Evolutionary conservation across 2,113 vertebrate species (phyloP).

Genomic region (Leiothrix lutea): DNA sequence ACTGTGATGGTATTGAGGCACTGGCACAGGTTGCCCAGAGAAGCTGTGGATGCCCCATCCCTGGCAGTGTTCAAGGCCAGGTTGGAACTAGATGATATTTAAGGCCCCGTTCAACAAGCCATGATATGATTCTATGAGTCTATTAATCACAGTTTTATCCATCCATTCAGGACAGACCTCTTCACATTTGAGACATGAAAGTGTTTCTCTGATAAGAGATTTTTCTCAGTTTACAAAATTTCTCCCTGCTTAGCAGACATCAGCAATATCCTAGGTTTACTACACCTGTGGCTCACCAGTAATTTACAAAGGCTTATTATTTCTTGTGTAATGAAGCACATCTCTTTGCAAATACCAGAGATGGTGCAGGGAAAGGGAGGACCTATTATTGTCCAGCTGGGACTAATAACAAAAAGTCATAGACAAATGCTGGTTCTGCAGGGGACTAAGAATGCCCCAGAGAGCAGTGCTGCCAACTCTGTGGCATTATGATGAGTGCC

Average conservation of each 20-base stretch:
- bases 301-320: constrained; percentile 30
- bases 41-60: neutral
- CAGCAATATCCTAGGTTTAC: neutral
- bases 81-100: neutral
- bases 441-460: neutral
- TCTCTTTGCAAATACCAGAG: neutral
- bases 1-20: neutral
- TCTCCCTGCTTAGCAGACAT: neutral
- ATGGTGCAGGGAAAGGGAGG: neutral
- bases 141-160: neutral
- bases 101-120: neutral
- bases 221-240: neutral
- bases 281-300: neutral
- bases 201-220: neutral
- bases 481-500: neutral
- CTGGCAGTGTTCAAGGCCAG: neutral
- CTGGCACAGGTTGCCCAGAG: neutral
- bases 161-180: neutral
- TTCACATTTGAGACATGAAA: neutral
- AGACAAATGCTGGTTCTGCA: neutral
- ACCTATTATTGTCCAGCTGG: neutral
- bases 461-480: neutral
- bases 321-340: neutral
- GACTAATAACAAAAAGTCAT: neutral
- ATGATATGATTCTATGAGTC: neutral